Evolutionary conservation across 2,113 vertebrate species (phyloP), one percentile per base, ranked within the genome.

Genomic region (Semnornis frantzii): DNA sequence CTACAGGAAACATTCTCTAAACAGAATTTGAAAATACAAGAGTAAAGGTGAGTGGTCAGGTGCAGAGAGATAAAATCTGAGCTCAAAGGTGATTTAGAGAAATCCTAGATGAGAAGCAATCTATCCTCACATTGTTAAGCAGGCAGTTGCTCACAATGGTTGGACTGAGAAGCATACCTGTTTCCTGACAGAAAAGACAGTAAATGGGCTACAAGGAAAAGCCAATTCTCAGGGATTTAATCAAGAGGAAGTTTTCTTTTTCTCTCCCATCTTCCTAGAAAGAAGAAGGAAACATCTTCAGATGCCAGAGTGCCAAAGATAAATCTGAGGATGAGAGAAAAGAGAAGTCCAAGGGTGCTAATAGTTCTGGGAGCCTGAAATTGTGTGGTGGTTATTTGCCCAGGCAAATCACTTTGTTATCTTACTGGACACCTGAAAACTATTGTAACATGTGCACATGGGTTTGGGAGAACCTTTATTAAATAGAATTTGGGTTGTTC

Each of bases 381-480:
- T 23, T 60, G n/a, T 15, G 25, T 50, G 48, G 8, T 48, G 21
- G 9, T 5, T 10, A 39, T 76, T 76, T 80, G 10, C 54, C 17
- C 63, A 14, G 28, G 25, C 7, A 64, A 44, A 72, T 11, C 27
- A 24, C 9, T 68, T 80, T 25, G 8, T 33, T 28, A 8, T 33
- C 31, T 19, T 21, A 0, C 13, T 60, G 70, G 44, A 44, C n/a
- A 70, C 13, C 23, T 62, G 66, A 42, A 63, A 64, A 55, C 18
- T 7, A 8, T 0, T 30, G 37, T 8, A 28, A 48, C 8, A 3
- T 17, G 3, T 44, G 24, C 28, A 48, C 28, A 1, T 4, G 46
- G 68, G 28, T 75, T 85, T 12, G 21, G 48, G 48, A 11, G 59
- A 74, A 8, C 4, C 14, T 8, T 14, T 10, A 12, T 50, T 30